These are phyloP conservation scores for Calliopum simillimum DNA, from an alignment of 2,888 invertebrate genomes.

Conservation along the genomic window DNA sequence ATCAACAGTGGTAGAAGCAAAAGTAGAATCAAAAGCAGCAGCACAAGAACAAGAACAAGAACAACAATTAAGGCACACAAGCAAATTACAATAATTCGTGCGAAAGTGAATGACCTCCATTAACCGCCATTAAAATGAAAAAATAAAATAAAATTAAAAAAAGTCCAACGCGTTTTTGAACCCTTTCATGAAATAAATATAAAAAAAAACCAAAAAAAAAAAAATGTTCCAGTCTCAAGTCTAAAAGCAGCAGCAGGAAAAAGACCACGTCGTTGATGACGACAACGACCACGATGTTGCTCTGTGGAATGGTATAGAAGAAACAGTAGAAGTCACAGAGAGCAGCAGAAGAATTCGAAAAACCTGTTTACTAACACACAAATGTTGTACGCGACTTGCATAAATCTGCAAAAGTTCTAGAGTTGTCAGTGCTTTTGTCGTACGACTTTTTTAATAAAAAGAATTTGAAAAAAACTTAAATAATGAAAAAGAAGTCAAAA, in stretches of 20 bases:
- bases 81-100: constrained; percentile 64
- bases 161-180: constrained; percentile 14
- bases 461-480: no score
- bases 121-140: constrained; percentile 63
- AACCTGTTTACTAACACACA: constrained; percentile 27
- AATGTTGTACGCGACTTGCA: constrained; percentile 28
- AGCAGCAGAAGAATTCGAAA: neutral
- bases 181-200: constrained; percentile 2
- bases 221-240: constrained; percentile 33
- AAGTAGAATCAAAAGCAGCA: constrained; percentile 4
- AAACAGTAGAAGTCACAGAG: constrained; percentile 10
- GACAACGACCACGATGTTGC: neutral
- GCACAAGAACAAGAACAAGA: neutral
- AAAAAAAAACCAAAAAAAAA: constrained; percentile 1
- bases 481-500: no score
- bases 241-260: neutral
- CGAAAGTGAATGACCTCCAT: constrained; percentile 68
- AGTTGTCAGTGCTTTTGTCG: constrained; percentile 12
- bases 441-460: no score
- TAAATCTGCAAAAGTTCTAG: constrained; percentile 29
- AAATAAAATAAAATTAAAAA: constrained; percentile 6
- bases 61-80: constrained; percentile 12
- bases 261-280: neutral
- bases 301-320: constrained; percentile 11
- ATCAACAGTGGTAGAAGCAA: neutral